These are phyloP conservation scores for Teinopalpus imperialis DNA, from an alignment of 2,888 invertebrate genomes.

Conservation along the genomic window DNA sequence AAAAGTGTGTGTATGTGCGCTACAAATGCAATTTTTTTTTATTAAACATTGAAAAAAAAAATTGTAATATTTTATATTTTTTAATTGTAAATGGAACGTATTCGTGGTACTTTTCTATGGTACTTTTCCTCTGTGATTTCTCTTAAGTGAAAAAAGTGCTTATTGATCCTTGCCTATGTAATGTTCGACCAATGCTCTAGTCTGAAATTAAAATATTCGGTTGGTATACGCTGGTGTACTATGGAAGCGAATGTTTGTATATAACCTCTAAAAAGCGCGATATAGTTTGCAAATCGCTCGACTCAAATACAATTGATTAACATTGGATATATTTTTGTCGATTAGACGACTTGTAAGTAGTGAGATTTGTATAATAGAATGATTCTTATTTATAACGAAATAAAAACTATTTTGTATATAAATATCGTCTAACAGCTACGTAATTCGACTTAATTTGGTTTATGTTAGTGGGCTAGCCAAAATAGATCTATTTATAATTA, in stretches of 20 bases:
- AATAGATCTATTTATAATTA: constrained; percentile 23
- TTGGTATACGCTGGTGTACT: constrained; percentile 1
- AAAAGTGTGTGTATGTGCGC: too few relatives aligned
- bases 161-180: constrained; percentile 68
- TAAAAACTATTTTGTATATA: constrained; percentile 32
- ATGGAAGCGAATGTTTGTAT: constrained; percentile 16
- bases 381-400: constrained; percentile 26
- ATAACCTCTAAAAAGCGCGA: constrained; percentile 10
- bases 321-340: constrained; percentile 11
- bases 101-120: constrained; percentile 12
- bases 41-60: too few relatives aligned
- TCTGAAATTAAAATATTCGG: constrained; percentile 44
- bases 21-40: too few relatives aligned
- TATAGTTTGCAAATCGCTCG: neutral
- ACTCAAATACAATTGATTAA: constrained; percentile 3
- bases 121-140: constrained; percentile 24
- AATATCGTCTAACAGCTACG: constrained; percentile 19
- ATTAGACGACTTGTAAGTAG: constrained; percentile 17
- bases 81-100: constrained; percentile 8
- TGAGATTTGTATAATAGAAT: constrained; percentile 30
- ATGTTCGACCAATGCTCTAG: constrained; percentile 77
- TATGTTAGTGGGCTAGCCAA: constrained; percentile 6
- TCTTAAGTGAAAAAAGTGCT: constrained; percentile 34
- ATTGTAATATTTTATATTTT: constrained; percentile 10
- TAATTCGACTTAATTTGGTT: constrained; percentile 11